A percentile compares a stretch with the other conserved stretches of the same genome.
Conservation (phyloP, 2,888 invertebrate species). For the Agrotis puta region DNA sequence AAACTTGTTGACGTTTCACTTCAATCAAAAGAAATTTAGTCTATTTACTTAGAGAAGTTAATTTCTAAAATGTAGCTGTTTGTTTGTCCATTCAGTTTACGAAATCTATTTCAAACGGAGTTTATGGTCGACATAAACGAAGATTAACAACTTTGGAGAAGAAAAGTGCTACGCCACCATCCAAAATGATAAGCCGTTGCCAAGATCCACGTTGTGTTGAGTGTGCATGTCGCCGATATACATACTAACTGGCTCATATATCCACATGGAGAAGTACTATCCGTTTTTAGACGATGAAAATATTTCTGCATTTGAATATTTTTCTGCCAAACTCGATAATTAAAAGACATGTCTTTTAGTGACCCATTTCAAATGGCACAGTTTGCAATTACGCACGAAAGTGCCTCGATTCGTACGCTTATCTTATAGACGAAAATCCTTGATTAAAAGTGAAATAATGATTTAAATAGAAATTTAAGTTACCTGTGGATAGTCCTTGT, state of each 20-base stretch:
- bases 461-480: slow-evolving; percentile 41
- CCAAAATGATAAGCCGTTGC: slow-evolving; percentile 57
- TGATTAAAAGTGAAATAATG: background rate
- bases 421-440: background rate
- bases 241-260: slow-evolving; percentile 30
- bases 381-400: background rate
- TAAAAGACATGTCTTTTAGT: slow-evolving; percentile 5
- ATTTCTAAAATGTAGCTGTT: slow-evolving; percentile 41
- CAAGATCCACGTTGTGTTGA: slow-evolving; percentile 58
- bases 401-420: background rate
- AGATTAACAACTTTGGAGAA: slow-evolving; percentile 60
- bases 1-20: slow-evolving; percentile 24
- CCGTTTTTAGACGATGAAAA: background rate
- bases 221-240: slow-evolving; percentile 51
- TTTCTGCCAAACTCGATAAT: slow-evolving; percentile 3
- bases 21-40: slow-evolving; percentile 35
- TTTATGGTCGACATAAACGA: slow-evolving; percentile 60
- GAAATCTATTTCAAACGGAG: slow-evolving; percentile 53
- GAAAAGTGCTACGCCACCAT: slow-evolving; percentile 57
- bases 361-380: background rate
- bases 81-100: slow-evolving; percentile 56
- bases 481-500: slow-evolving; percentile 95
- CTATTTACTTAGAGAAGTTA: slow-evolving; percentile 31
- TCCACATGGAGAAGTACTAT: slow-evolving; percentile 18
- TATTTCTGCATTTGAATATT: slow-evolving; percentile 1